These are phyloP conservation scores for Smittia sp. DNA, from an alignment of 2,888 invertebrate species.

Conservation along the genomic window DNA sequence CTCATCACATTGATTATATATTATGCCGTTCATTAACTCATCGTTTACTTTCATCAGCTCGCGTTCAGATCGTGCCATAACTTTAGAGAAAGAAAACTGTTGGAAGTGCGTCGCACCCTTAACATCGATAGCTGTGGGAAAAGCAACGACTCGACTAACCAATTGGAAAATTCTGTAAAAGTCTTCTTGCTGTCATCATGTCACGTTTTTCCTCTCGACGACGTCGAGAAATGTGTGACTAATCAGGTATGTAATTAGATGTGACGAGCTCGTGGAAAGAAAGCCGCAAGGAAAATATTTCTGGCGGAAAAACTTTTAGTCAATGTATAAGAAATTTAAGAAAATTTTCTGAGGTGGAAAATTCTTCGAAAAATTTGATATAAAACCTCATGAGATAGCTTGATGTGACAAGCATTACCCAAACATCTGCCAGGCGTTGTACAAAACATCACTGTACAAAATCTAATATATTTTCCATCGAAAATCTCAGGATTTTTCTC, in stretches of 20 bases:
- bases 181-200: slow-evolving; percentile 67
- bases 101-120: slow-evolving; percentile 67
- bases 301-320: no score
- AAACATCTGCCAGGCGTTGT: no score
- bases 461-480: neutral
- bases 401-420: no score
- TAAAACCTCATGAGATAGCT: no score
- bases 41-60: slow-evolving; percentile 56
- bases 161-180: slow-evolving; percentile 61
- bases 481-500: no score
- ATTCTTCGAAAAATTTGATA: no score
- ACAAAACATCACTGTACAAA: no score
- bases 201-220: slow-evolving; percentile 67
- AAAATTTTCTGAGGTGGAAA: no score
- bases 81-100: slow-evolving; percentile 69
- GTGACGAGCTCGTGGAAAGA: no score
- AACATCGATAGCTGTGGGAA: slow-evolving; percentile 50
- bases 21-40: slow-evolving; percentile 40
- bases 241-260: slow-evolving; percentile 55
- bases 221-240: slow-evolving; percentile 65
- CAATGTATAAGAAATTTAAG: no score
- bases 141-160: slow-evolving; percentile 52
- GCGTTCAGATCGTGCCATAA: slow-evolving; percentile 70
- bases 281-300: no score
- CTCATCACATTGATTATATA: neutral